Evolutionary conservation across 2,113 vertebrate species (phyloP).

Genomic region (Toxostoma redivivum): DNA sequence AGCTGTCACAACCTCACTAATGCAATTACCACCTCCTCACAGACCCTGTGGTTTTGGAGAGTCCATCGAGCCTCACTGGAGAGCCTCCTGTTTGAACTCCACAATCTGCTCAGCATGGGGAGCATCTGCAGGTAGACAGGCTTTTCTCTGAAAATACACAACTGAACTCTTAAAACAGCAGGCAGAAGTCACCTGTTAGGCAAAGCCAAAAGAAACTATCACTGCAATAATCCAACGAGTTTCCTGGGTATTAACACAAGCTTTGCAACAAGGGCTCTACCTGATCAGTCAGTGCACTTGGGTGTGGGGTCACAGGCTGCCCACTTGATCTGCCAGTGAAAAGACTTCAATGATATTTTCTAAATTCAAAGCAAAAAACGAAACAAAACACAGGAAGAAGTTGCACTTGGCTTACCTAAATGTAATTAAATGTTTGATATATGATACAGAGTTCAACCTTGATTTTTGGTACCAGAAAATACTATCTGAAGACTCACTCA

Average conservation of each 20-base stretch:
- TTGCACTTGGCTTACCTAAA: not conserved
- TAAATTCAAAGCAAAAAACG: not conserved
- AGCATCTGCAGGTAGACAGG: not conserved
- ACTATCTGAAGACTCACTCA: not conserved
- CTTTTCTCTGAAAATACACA: not conserved
- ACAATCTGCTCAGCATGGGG: not conserved
- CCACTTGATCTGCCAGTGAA: not conserved
- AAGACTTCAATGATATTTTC: not conserved
- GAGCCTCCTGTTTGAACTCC: not conserved
- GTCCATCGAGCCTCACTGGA: not conserved
- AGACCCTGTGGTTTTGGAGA: not conserved
- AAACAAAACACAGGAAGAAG: not conserved
- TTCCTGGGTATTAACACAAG: not conserved
- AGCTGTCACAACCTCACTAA: not conserved
- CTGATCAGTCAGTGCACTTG: fast-evolving
- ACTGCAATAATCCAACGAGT: not conserved
- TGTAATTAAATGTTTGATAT: not conserved
- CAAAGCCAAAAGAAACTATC: not conserved
- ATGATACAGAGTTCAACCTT: not conserved
- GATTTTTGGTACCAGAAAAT: not conserved
- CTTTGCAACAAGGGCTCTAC: not conserved
- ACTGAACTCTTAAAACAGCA: not conserved
- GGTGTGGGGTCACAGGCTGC: not conserved
- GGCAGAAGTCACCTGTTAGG: not conserved
- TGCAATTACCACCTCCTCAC: not conserved